These are phyloP conservation scores for Pomacea canaliculata DNA, from an alignment of 2,888 invertebrate species.

Conservation along the genomic window DNA sequence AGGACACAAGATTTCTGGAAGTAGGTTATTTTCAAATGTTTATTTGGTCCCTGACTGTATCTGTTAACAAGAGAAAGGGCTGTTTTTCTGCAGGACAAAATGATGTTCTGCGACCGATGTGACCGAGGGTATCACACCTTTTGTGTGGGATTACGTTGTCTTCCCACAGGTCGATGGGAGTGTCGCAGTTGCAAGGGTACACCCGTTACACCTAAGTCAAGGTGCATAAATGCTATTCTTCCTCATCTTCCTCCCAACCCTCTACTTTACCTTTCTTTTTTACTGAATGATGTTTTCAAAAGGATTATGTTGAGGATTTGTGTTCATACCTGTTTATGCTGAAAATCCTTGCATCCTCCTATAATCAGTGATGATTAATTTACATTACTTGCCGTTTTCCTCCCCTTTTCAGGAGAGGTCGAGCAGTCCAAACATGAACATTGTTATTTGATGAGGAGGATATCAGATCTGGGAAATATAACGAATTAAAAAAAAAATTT, in stretches of 20 bases:
- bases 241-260: too few relatives aligned
- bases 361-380: not conserved
- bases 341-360: too few relatives aligned
- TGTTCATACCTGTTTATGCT: too few relatives aligned
- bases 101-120: constrained; percentile 94
- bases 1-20: too few relatives aligned
- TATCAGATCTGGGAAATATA: too few relatives aligned
- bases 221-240: not conserved
- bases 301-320: too few relatives aligned
- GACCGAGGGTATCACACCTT: constrained; percentile 94
- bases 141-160: constrained; percentile 85
- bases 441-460: not conserved
- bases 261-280: too few relatives aligned
- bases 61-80: too few relatives aligned
- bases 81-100: constrained; percentile 76
- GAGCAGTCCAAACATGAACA: not conserved
- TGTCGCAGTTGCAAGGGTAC: constrained; percentile 73
- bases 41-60: too few relatives aligned
- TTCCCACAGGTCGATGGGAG: constrained; percentile 91
- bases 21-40: too few relatives aligned
- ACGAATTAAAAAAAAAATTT: too few relatives aligned
- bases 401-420: not conserved
- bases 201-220: constrained; percentile 22
- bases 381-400: not conserved
- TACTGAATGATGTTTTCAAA: too few relatives aligned